Evolutionary conservation across 2,888 invertebrate species (phyloP), one percentile per base, ranked within the genome.

Genomic region (Notocelia uddmanniana): DNA sequence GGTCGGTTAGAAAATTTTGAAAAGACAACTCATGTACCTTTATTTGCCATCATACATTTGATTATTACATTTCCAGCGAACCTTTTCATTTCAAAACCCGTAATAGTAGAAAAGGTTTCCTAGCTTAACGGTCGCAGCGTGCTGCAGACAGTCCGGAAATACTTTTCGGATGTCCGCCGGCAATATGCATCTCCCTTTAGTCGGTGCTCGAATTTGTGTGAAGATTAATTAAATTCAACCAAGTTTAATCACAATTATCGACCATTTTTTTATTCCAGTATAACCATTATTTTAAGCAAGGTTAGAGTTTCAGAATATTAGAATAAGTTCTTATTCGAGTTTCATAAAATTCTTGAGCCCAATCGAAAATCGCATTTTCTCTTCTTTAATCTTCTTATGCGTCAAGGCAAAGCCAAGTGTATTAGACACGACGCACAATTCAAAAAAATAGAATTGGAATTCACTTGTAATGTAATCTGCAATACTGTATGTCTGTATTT

Each of bases 121-220:
- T 80, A 77, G 80, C 77, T 81, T 76, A 73, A 76, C 74, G 80
- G 77, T 72, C 72, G 52, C 21, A 74, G 75, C 77, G 81, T 80
- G 83, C 79, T 82, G 77, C 84, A 84, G 81, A 83, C 83, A 79
- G 76, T 70, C 83, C 84, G 87, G 89, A 89, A 84, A 88, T 88
- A 87, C 85, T 85, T 84, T 87, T 82, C 86, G 89, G 89, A 89
- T 83, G 81, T 89, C 89, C 89, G 87, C 82, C 83, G 84, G 84
- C 84, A 64, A 73, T 75, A 68, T 75, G 74, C 74, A 73, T 74
- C 75, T 74, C 73, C 68, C 74, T 71, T 70, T 74, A 71, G 69
- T 66, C 75, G 76, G 18, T 31, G 50, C 59, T 41, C 34, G 19
- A 34, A 57, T 55, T 48, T 62, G 37, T 50, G 54, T 50, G 54